Conservation (phyloP, 2,888 invertebrate species). For the Lasiommata megera region DNA sequence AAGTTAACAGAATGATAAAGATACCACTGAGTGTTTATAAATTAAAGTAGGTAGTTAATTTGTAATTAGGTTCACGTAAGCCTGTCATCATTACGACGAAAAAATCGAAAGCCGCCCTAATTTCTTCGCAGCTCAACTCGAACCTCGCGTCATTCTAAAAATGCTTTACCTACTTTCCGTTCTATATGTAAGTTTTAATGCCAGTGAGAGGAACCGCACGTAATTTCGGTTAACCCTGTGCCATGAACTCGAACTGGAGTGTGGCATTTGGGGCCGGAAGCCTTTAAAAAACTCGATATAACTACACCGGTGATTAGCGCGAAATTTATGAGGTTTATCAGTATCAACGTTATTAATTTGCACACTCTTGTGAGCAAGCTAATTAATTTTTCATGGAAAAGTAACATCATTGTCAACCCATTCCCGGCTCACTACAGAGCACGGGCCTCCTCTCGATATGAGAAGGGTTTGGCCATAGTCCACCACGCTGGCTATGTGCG, state of each 20-base stretch:
- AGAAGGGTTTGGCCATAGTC: too few relatives aligned
- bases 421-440: too few relatives aligned
- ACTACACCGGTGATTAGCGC: constrained; percentile 12
- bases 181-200: constrained; percentile 7
- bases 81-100: background rate
- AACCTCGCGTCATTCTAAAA: background rate
- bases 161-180: constrained; percentile 4
- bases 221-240: constrained; percentile 53
- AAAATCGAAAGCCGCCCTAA: constrained; percentile 1
- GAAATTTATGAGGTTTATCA: too few relatives aligned
- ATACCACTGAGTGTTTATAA: too few relatives aligned
- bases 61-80: background rate
- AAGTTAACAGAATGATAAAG: too few relatives aligned
- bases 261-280: constrained; percentile 43
- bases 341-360: too few relatives aligned
- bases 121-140: background rate
- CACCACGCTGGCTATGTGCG: too few relatives aligned
- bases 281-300: constrained; percentile 16
- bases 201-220: background rate
- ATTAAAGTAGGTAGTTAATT: background rate
- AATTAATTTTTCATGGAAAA: too few relatives aligned
- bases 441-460: too few relatives aligned
- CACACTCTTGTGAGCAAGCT: too few relatives aligned
- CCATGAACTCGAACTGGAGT: constrained; percentile 64
- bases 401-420: too few relatives aligned